phyloP scores from a whole-genome alignment of 2,113 vertebrate genomes.

The Equus quagga region DNA sequence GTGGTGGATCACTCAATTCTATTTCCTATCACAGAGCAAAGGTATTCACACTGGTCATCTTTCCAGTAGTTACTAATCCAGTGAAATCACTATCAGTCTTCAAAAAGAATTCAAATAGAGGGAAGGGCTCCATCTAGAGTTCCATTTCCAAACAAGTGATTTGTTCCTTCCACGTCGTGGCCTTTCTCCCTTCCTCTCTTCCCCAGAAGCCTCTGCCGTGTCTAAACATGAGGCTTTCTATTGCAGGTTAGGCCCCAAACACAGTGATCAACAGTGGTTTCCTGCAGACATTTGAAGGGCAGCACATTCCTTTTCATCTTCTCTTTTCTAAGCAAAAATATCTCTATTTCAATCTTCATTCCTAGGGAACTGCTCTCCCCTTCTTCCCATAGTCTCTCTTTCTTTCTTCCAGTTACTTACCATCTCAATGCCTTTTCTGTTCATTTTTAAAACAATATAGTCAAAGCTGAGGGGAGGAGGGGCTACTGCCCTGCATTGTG shows the following conservation, averaged over 20 bases:
- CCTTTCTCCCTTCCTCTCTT: neutral
- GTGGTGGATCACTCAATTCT: neutral
- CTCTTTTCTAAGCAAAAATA: slow-evolving; percentile 55
- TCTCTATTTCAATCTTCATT: neutral
- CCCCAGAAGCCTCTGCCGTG: neutral
- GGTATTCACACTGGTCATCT: slow-evolving; percentile 66
- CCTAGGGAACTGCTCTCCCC: too few relatives aligned
- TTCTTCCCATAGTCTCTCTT: neutral
- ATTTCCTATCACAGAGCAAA: neutral
- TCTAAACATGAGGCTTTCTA: slow-evolving; percentile 22
- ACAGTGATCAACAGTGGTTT: neutral
- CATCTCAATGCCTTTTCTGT: neutral
- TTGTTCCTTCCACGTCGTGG: slow-evolving; percentile 68
- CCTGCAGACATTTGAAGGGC: neutral
- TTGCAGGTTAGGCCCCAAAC: neutral
- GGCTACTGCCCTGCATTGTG: neutral
- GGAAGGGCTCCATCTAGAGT: slow-evolving; percentile 89
- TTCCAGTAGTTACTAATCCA: slow-evolving; percentile 62
- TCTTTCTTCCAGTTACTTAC: neutral
- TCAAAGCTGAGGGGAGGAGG: neutral
- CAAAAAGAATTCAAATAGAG: slow-evolving; percentile 81
- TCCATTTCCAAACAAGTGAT: slow-evolving; percentile 69
- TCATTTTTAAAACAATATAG: neutral
- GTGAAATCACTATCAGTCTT: slow-evolving; percentile 60
- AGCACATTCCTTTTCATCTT: neutral